Percentiles rank a stretch among this genome's conserved stretches.
Evolutionary conservation across 1,140 invertebrate species (phyloP).

Genomic region (Drosophila cardini): DNA sequence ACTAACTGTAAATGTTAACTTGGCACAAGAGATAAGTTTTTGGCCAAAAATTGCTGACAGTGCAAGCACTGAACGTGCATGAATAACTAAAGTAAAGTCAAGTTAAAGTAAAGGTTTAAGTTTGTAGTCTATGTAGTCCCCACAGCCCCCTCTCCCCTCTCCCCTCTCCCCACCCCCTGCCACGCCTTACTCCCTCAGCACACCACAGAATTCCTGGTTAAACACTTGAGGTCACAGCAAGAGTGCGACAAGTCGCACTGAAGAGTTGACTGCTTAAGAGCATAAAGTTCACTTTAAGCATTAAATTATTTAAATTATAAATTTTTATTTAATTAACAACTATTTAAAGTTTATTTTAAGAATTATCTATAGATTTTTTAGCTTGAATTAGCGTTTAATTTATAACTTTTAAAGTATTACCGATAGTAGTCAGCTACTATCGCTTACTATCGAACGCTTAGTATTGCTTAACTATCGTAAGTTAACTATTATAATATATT

Average conservation of each 20-base stretch:
- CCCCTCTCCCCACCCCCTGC: too few species aligned
- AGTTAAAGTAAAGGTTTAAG: constrained; percentile 39
- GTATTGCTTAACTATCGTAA: too few species aligned
- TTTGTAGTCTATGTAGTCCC: constrained; percentile 5
- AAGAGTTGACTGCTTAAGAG: too few species aligned
- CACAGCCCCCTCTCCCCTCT: too few species aligned
- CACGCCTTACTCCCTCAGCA: too few species aligned
- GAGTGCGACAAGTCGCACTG: constrained; percentile 1
- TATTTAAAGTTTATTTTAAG: too few species aligned
- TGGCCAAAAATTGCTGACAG: constrained; percentile 69
- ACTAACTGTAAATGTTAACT: constrained; percentile 48
- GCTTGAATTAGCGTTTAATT: background rate
- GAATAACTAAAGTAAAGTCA: constrained; percentile 30
- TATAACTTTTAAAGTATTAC: background rate
- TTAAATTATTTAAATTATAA: background rate
- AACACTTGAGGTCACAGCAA: constrained; percentile 47
- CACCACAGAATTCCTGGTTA: constrained; percentile 37
- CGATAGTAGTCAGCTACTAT: too few species aligned
- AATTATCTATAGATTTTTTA: too few species aligned
- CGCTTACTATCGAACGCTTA: too few species aligned
- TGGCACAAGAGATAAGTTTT: constrained; percentile 68
- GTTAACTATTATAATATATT: too few species aligned
- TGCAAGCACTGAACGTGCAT: constrained; percentile 66
- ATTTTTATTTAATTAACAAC: background rate
- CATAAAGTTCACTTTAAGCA: too few species aligned